Base-by-base conservation (phyloP, 2,888 invertebrate genomes). In the Congeria kusceri region DNA sequence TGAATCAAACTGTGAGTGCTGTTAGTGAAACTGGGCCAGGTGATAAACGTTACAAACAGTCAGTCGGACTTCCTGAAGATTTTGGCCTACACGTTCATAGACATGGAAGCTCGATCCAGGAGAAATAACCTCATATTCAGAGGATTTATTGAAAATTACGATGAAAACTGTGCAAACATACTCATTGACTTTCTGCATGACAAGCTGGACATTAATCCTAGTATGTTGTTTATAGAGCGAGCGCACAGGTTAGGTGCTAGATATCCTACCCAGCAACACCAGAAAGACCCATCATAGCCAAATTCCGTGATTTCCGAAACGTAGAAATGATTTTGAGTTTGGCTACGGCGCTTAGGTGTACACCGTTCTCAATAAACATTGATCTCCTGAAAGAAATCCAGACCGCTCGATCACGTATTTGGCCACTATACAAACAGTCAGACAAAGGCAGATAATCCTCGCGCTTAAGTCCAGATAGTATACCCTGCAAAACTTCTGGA, bases 231-330 rank as follows among this genome's bases (percentile, higher is more conserved):
- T 15, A 39, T 39, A 39, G 39, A 39, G 39, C 39, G 66, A 5
- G 65, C 72, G 18, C 72, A 73, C 39, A 58, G 72, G 59, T 46
- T 73, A 15, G 72, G 72, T 27, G 49, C 23, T 28, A 23, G n/a
- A 28, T 29, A 65, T 27, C 3, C 0, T 9, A 58, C 20, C 20
- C 44, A 58, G 15, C 64, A 59, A 15, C 15, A 28, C n/a, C 72
- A 73, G 53, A 44, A 23, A n/a, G 65, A 7, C 72, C 65, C n/a
- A 59, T 73, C 13, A 73, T 73, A n/a, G 65, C 58, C 23, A 65
- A 66, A 25, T 57, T 73, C 29, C 28, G 72, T n/a, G 72, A 73
- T 59, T 72, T 27, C 27, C n/a, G 53, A 47, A 59, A 65, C n/a
- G 49, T 25, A 18, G 65, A 73, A 23, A n/a, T 25, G 13, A 66